These are phyloP conservation scores for Dendrophyllia cribrosa DNA, from an alignment of 64 coral and sea anemone genomes.

Conservation along the genomic window DNA sequence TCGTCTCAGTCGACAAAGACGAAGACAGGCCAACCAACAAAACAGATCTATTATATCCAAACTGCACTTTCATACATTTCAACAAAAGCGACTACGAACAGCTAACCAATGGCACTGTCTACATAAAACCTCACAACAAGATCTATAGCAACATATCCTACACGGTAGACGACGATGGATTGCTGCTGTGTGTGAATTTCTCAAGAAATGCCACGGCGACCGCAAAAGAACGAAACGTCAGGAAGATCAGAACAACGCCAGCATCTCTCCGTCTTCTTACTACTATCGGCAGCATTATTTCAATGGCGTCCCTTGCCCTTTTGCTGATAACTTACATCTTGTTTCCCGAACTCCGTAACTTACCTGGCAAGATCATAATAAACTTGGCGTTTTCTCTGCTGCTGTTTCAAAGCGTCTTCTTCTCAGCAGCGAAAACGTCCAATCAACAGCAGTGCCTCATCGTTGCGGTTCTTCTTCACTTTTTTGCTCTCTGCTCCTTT, in stretches of 20 bases:
- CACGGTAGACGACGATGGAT: background rate
- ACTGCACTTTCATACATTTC: background rate
- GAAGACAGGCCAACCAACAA: background rate
- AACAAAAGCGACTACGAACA: conserved; percentile 18
- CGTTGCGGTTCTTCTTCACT: conserved; percentile 17
- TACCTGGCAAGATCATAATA: conserved; percentile 62
- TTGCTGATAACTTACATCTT: conserved; percentile 39
- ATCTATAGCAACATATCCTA: background rate
- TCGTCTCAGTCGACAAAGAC: too few relatives aligned
- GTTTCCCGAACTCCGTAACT: conserved; percentile 41
- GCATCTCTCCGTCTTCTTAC: conserved; percentile 16
- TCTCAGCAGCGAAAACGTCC: background rate
- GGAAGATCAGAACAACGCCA: background rate
- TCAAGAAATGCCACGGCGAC: background rate
- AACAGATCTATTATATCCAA: background rate
- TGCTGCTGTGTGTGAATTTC: conserved; percentile 11
- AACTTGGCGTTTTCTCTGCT: conserved; percentile 36
- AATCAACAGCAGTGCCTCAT: background rate
- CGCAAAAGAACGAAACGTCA: background rate
- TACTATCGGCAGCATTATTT: conserved; percentile 14
- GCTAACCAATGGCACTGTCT: conserved; percentile 8
- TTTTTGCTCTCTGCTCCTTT: conserved; percentile 5
- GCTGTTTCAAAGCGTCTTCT: conserved; percentile 21
- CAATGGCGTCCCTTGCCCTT: conserved; percentile 21
- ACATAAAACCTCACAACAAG: background rate